Percentiles rank a stretch among this genome's conserved stretches.
These are phyloP conservation scores for Vimba vimba DNA, from an alignment of 2,113 vertebrate species.

Conservation along the genomic window DNA sequence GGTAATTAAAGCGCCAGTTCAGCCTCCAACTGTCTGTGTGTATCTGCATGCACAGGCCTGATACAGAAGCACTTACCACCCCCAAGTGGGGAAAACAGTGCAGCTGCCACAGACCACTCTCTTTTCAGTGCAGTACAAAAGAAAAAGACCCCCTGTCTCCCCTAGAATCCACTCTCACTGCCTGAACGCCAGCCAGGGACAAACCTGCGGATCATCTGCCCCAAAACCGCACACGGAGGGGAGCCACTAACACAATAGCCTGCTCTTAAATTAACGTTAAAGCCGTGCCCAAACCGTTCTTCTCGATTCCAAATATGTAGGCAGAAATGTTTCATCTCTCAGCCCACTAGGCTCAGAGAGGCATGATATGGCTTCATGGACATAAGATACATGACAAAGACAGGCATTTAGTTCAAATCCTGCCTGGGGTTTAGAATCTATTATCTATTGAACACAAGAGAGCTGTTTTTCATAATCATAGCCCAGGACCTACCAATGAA, in stretches of 20 bases:
- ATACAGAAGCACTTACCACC: constrained; percentile 93
- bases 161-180: constrained; percentile 59
- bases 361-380: constrained; percentile 3
- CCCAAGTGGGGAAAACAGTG: constrained; percentile 94
- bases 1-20: constrained; percentile 55
- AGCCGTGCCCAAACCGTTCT: constrained; percentile 8
- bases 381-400: constrained; percentile 34
- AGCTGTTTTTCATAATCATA: constrained; percentile 21
- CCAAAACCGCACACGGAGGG: constrained; percentile 33
- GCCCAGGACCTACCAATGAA: constrained; percentile 3
- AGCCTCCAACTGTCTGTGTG: constrained; percentile 29
- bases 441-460: constrained; percentile 38
- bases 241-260: constrained; percentile 4
- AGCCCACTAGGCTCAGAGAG: not conserved
- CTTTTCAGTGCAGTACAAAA: constrained; percentile 77
- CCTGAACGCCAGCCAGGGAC: constrained; percentile 25
- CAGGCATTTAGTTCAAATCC: constrained; percentile 22
- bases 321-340: constrained; percentile 24
- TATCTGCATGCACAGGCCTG: constrained; percentile 58
- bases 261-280: constrained; percentile 49
- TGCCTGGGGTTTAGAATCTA: constrained; percentile 37
- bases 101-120: constrained; percentile 79
- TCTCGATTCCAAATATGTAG: constrained; percentile 23
- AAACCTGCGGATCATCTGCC: constrained; percentile 42
- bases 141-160: constrained; percentile 69